Evolutionary conservation across 2,113 vertebrate species (phyloP), one percentile per base, ranked within the genome.

Genomic region (Butorides virescens): DNA sequence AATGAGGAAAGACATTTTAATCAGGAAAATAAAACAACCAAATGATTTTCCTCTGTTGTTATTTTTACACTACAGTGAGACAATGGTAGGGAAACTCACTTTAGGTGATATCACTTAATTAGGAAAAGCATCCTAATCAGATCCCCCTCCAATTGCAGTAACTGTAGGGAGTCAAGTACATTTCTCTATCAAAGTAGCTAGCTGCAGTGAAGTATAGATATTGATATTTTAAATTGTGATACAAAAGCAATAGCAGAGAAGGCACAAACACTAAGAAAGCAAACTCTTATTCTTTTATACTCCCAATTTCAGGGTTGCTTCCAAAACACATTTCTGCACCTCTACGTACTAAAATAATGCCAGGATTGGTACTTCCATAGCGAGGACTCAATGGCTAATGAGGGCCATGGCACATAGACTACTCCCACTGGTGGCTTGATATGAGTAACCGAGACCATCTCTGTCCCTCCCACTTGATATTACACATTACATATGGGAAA

Each of bases 91-190:
- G 96, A 98, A 98, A 98, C 91, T 98, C 98, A 98, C 96, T 98
- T 98, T 98, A 98, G 98, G 97, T 95, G 98, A 95, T 98, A 98
- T 98, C 98, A 98, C 98, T 98, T 98, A 98, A 98, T 98, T 98
- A 98, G 98, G 98, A 97, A 98, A 98, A 98, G 97, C 97, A 98
- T 97, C 96, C 97, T 98, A 98, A 98, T 98, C 98, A 98, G 97
- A 98, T 97, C 97, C 96, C 95, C 97, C 97, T 98, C 97, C 98
- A 98, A 98, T 86, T 98, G 98, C 97, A 98, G 93, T 97, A 98
- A 97, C 98, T 97, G 98, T 98, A 97, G 98, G 98, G 97, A 98
- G 98, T 98, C 98, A 97, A 98, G 98, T 98, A 97, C 96, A 91
- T 98, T 98, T 95, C 97, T 97, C 96, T 98, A 96, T 96, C 97